phyloP scores from a whole-genome alignment of 1,140 invertebrate genomes.

The Platyscapa corneri region DNA sequence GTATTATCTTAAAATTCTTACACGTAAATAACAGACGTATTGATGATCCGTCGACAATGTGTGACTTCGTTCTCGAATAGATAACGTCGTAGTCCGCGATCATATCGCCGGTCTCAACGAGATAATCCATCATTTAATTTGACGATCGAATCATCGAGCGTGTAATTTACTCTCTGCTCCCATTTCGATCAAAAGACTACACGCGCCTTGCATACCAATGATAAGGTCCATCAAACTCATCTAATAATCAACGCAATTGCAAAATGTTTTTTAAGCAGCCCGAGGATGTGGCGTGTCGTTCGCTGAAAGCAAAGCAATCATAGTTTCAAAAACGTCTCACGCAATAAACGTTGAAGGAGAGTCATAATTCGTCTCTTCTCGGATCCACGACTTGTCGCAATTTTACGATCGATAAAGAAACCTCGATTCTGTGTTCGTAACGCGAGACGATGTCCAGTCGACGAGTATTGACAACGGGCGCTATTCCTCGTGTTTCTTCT shows the following conservation, averaged over 20 bases:
- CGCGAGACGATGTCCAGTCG: neutral
- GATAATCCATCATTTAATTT: neutral
- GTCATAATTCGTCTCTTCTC: neutral
- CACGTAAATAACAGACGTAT: neutral
- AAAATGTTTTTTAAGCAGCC: neutral
- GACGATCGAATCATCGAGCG: neutral
- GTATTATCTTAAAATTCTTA: slow-evolving; percentile 1
- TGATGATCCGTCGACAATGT: neutral
- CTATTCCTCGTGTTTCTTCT: slow-evolving; percentile 53
- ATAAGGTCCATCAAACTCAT: neutral
- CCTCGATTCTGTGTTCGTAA: neutral
- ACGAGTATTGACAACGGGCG: neutral
- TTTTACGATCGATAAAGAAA: slow-evolving; percentile 47
- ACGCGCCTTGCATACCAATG: no score
- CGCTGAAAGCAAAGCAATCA: neutral
- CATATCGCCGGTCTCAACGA: neutral
- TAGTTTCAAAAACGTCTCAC: neutral
- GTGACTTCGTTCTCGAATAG: neutral
- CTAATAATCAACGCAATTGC: no score
- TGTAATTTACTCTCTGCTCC: neutral
- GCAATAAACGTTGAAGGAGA: neutral
- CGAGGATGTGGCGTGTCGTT: no score
- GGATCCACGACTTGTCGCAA: neutral
- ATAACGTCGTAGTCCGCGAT: neutral
- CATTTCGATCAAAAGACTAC: neutral